A percentile compares a stretch with the other conserved stretches of the same genome.
These are phyloP conservation scores for Montipora cactus DNA, from an alignment of 64 coral and sea anemone genomes.

Conservation along the genomic window DNA sequence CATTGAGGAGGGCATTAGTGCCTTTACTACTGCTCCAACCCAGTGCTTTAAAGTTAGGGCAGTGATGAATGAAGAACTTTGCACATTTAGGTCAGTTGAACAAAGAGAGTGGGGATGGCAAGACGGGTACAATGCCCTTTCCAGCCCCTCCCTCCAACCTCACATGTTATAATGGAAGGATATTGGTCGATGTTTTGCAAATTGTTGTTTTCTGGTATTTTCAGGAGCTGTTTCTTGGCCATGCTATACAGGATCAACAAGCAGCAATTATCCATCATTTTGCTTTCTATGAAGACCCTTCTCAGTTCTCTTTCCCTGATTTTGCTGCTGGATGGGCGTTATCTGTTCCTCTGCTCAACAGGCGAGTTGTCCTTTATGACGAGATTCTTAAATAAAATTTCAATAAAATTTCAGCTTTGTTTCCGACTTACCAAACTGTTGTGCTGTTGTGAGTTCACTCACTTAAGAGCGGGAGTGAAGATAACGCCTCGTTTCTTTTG, in stretches of 20 bases:
- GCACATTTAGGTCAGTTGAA: too few relatives aligned
- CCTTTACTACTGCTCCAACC: too few relatives aligned
- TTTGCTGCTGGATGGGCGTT: constrained; percentile 97
- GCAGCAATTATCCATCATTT: constrained; percentile 99
- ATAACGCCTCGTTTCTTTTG: too few relatives aligned
- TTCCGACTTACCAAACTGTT: background rate
- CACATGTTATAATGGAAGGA: background rate
- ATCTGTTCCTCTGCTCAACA: constrained; percentile 72
- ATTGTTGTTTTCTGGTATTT: background rate
- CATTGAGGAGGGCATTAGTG: too few relatives aligned
- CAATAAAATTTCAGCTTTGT: background rate
- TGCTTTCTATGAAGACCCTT: constrained; percentile 93
- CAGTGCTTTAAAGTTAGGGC: too few relatives aligned
- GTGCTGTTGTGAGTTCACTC: background rate
- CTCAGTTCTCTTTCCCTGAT: constrained; percentile 98
- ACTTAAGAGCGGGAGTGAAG: too few relatives aligned
- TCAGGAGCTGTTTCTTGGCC: constrained; percentile 92
- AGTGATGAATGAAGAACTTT: too few relatives aligned
- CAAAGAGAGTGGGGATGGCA: background rate
- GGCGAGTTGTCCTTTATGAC: constrained; percentile 36
- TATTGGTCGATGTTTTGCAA: too few relatives aligned
- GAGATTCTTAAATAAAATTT: background rate
- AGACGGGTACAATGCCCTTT: background rate
- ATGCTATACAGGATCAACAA: constrained; percentile 79
- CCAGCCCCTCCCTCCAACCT: background rate